A percentile compares a stretch with the other conserved stretches of the same genome.
Conservation (phyloP, 2,888 invertebrate genomes). For the Molorchus minor region DNA sequence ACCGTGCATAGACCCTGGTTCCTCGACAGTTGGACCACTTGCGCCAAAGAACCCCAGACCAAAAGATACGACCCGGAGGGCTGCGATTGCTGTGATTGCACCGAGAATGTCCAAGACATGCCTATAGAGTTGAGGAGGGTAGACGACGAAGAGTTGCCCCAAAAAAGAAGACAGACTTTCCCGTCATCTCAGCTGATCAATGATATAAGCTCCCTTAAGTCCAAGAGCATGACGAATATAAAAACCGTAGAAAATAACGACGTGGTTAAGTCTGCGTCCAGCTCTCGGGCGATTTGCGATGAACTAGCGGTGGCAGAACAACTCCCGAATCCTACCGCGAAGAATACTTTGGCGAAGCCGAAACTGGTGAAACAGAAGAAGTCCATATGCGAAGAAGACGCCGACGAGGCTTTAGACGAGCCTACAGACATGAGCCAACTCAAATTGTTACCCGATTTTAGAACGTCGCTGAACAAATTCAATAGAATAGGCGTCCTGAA, state of each 20-base stretch:
- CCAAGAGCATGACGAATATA: constrained; percentile 85
- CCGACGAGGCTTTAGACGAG: constrained; percentile 71
- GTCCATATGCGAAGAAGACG: constrained; percentile 80
- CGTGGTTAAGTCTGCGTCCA: constrained; percentile 26
- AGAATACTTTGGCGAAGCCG: constrained; percentile 65
- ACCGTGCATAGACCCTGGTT: constrained; percentile 73
- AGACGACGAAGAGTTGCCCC: constrained; percentile 69
- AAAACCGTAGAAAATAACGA: constrained; percentile 77
- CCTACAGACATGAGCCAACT: constrained; percentile 75
- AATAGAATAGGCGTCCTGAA: constrained; percentile 71
- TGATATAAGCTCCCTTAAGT: constrained; percentile 71
- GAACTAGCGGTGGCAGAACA: constrained; percentile 4
- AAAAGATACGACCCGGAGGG: constrained; percentile 64
- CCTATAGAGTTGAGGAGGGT: constrained; percentile 88
- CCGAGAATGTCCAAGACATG: constrained; percentile 75
- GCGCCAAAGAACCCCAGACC: constrained; percentile 55
- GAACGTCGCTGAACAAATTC: constrained; percentile 59
- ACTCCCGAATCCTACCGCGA: constrained; percentile 37
- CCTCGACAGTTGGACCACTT: constrained; percentile 78
- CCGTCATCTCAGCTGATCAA: constrained; percentile 62
- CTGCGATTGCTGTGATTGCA: constrained; percentile 69
- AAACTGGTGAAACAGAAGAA: constrained; percentile 87
- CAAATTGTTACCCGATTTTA: constrained; percentile 69
- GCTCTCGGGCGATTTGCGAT: constrained; percentile 19
- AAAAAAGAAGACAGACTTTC: constrained; percentile 67